A percentile compares a stretch with the other conserved stretches of the same genome.
Conservation (phyloP, 2,888 invertebrate species). For the Ophion obscuratus region DNA sequence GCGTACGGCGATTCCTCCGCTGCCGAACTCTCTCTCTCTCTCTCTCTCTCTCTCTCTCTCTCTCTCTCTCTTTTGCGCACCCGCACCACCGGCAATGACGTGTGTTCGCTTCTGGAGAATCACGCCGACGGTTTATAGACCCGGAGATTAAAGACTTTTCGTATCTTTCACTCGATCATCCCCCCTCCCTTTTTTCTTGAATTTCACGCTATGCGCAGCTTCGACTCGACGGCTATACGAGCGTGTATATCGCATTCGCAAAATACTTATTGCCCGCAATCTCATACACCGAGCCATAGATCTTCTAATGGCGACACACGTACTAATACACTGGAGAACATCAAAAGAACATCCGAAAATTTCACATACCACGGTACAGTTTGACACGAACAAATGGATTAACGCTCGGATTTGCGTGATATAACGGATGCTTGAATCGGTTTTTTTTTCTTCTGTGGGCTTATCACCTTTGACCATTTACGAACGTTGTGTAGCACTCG, state of each 20-base stretch:
- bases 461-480: no score
- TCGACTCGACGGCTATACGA: slow-evolving; percentile 28
- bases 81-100: slow-evolving; percentile 38
- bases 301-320: slow-evolving; percentile 50
- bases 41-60: slow-evolving; percentile 43
- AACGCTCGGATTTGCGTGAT: neutral
- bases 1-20: slow-evolving; percentile 70
- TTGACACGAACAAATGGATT: slow-evolving; percentile 18
- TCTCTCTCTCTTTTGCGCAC: slow-evolving; percentile 30
- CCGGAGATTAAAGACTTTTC: slow-evolving; percentile 81
- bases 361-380: neutral
- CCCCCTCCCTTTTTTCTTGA: slow-evolving; percentile 23
- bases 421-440: no score
- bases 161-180: slow-evolving; percentile 62
- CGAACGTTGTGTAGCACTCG: no score
- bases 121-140: slow-evolving; percentile 77
- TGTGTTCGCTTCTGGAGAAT: slow-evolving; percentile 59
- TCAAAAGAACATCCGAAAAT: neutral
- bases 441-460: no score
- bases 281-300: slow-evolving; percentile 40
- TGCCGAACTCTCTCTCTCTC: slow-evolving; percentile 76
- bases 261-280: slow-evolving; percentile 47
- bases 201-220: slow-evolving; percentile 62
- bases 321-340: slow-evolving; percentile 16
- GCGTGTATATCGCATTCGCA: slow-evolving; percentile 39